Conservation (phyloP, 1,140 invertebrate species). For the Apolygus lucorum region DNA sequence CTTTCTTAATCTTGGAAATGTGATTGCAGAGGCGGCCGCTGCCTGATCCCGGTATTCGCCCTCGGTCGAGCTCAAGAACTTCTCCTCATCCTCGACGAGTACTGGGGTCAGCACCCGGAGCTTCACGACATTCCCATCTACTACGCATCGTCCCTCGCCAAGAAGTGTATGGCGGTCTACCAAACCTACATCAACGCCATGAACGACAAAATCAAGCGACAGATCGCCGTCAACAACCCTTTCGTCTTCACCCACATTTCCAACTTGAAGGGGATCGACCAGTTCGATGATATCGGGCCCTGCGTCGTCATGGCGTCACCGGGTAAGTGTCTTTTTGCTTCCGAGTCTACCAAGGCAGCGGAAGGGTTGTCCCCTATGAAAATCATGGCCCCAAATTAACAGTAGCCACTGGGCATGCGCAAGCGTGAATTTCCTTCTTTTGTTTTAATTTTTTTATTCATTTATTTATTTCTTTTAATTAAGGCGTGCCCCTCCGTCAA, state of each 20-base stretch:
- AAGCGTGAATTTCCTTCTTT: too few relatives aligned
- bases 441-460: too few relatives aligned
- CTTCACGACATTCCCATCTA: constrained; percentile 98
- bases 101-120: constrained; percentile 96
- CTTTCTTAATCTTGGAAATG: too few relatives aligned
- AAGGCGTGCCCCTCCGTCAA: too few relatives aligned
- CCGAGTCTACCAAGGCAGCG: too few relatives aligned
- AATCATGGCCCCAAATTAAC: too few relatives aligned
- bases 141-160: constrained; percentile 96
- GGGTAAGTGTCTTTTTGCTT: too few relatives aligned
- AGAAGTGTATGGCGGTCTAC: constrained; percentile 99
- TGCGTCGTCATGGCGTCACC: constrained; percentile 99
- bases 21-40: constrained; percentile 94
- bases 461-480: too few relatives aligned
- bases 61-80: constrained; percentile 95
- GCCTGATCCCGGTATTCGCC: constrained; percentile 97
- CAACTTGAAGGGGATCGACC: constrained; percentile 97
- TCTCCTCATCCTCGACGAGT: constrained; percentile 94
- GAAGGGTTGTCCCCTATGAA: too few relatives aligned
- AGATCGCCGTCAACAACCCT: constrained; percentile 97
- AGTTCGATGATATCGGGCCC: constrained; percentile 98
- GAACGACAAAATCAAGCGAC: constrained; percentile 93
- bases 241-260: constrained; percentile 99
- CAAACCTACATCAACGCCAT: constrained; percentile 99
- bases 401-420: too few relatives aligned